These are phyloP conservation scores for Rhizomys pruinosus DNA, from an alignment of 2,113 vertebrate genomes.

Conservation along the genomic window DNA sequence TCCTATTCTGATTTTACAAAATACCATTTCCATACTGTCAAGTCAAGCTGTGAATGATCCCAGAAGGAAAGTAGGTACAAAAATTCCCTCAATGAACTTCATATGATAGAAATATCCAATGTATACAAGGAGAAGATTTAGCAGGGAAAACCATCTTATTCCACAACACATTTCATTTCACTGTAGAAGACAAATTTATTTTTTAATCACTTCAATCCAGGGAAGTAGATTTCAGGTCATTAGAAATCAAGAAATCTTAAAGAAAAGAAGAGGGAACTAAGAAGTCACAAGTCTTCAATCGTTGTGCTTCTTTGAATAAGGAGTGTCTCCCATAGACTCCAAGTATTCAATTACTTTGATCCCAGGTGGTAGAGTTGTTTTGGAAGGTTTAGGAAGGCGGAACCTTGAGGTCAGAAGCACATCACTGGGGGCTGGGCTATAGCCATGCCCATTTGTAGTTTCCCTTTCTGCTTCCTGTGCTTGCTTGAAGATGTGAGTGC, in stretches of 20 bases:
- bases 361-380: too few relatives aligned
- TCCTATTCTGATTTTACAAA: conserved; percentile 11
- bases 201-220: not conserved
- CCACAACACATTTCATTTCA: not conserved
- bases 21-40: not conserved
- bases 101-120: not conserved
- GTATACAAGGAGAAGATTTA: not conserved
- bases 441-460: too few relatives aligned
- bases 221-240: not conserved
- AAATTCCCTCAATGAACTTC: not conserved
- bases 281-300: not conserved
- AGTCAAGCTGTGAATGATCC: conserved; percentile 8
- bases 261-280: not conserved
- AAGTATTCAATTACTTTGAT: too few relatives aligned
- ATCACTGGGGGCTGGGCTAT: too few relatives aligned
- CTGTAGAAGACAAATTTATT: not conserved
- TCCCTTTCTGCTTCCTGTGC: too few relatives aligned
- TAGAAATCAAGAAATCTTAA: not conserved
- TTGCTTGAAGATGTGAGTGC: too few relatives aligned
- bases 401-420: too few relatives aligned
- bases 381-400: too few relatives aligned
- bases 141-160: not conserved
- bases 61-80: not conserved
- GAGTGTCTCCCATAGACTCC: too few relatives aligned
- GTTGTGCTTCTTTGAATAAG: too few relatives aligned